phyloP scores from a whole-genome alignment of 2,888 invertebrate species.

The Hofmannophila pseudospretella region DNA sequence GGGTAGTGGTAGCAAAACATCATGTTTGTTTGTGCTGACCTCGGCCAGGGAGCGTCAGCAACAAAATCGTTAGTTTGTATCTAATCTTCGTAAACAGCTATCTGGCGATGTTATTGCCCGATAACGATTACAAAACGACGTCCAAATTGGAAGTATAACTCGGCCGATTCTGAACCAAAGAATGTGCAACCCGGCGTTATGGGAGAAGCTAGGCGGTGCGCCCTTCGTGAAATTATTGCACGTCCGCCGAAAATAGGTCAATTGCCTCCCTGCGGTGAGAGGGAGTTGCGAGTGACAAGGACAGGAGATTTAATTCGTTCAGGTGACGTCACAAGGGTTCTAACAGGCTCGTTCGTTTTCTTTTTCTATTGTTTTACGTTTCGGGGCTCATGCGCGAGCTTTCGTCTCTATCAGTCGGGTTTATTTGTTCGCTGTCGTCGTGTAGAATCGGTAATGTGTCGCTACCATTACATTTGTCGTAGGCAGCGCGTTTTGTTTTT shows the following conservation, averaged over 20 bases:
- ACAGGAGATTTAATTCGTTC: conserved; percentile 49
- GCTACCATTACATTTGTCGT: conserved; percentile 25
- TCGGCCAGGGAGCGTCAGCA: conserved; percentile 23
- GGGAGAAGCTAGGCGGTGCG: conserved; percentile 45
- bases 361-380: conserved; percentile 62
- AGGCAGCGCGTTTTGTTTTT: conserved; percentile 17
- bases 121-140: conserved; percentile 40
- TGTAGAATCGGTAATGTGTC: conserved; percentile 40
- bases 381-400: conserved; percentile 25
- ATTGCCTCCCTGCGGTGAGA: conserved; percentile 60
- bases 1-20: conserved; percentile 16
- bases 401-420: conserved; percentile 29
- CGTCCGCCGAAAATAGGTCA: conserved; percentile 73
- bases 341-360: conserved; percentile 56
- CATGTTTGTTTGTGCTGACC: conserved; percentile 16
- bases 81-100: conserved; percentile 37
- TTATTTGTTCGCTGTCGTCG: conserved; percentile 31
- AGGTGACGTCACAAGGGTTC: conserved; percentile 71
- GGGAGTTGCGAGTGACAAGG: conserved; percentile 54
- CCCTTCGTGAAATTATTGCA: conserved; percentile 71
- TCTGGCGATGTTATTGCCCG: conserved; percentile 28
- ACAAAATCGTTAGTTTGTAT: conserved; percentile 33
- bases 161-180: conserved; percentile 35
- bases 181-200: conserved; percentile 55
- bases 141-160: conserved; percentile 40